These are phyloP conservation scores for Dasyurus viverrinus DNA, from an alignment of 2,113 vertebrate species.

Conservation along the genomic window DNA sequence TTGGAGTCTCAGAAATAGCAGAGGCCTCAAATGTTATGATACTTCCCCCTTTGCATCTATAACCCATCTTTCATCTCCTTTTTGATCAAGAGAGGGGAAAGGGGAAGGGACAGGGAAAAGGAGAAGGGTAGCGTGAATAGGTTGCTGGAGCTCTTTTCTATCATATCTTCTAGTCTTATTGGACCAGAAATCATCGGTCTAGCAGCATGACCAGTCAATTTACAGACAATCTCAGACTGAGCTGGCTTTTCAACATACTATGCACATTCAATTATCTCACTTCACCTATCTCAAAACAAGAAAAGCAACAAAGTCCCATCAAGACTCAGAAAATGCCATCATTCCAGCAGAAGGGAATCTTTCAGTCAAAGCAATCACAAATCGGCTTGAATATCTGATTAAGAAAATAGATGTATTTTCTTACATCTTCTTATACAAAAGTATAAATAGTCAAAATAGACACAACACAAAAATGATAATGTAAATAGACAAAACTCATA, in stretches of 20 bases:
- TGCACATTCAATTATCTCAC: background rate
- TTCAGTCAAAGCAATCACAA: background rate
- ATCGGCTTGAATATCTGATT: background rate
- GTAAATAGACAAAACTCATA: background rate
- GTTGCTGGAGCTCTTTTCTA: background rate
- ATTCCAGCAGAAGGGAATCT: background rate
- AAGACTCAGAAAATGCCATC: background rate
- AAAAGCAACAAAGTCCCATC: background rate
- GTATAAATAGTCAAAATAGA: background rate
- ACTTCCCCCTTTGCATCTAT: background rate
- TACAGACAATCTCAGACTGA: background rate
- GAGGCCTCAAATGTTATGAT: background rate
- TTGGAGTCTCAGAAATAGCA: background rate
- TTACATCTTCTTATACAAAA: no score
- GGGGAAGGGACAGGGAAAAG: no score
- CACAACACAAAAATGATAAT: background rate
- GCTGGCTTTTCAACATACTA: background rate
- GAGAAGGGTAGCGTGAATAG: no score
- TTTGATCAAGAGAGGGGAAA: background rate
- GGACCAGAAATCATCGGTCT: background rate
- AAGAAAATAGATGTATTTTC: background rate
- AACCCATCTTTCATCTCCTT: background rate
- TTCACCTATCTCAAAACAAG: background rate
- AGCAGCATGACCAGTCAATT: background rate
- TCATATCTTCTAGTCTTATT: background rate